Evolutionary conservation across 2,113 vertebrate genomes (phyloP).

Genomic region (Apistogramma diplotaenia): DNA sequence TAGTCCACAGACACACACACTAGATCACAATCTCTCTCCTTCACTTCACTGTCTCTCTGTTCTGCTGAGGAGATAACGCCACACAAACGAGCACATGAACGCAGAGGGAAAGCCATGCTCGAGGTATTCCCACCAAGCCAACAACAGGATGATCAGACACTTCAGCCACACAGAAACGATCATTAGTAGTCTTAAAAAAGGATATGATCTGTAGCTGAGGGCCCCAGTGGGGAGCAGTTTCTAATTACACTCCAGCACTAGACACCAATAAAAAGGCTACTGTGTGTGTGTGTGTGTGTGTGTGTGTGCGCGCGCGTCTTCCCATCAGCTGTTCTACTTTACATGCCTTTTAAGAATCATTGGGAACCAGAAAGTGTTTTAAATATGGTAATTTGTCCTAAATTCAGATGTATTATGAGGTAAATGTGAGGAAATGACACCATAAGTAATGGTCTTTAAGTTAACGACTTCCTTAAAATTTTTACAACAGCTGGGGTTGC

Average conservation of each 20-base stretch:
- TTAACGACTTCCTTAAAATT: neutral
- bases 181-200: constrained; percentile 30
- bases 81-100: neutral
- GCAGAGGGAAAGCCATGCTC: neutral
- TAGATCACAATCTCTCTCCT: constrained; percentile 8
- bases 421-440: neutral
- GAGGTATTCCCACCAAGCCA: constrained; percentile 17
- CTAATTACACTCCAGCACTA: neutral
- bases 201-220: constrained; percentile 26
- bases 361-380: neutral
- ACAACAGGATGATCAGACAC: constrained; percentile 25
- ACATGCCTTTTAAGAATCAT: neutral
- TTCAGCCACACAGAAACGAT: constrained; percentile 10
- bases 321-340: neutral
- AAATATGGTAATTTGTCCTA: neutral
- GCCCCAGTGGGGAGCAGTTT: neutral
- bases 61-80: constrained; percentile 1
- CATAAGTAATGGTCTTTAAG: neutral
- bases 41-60: neutral
- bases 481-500: neutral
- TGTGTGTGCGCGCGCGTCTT: no score
- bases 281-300: no score
- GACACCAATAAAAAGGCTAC: fast-evolving
- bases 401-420: neutral
- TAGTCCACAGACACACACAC: neutral